Conservation (phyloP, 2,888 invertebrate species). For the Dolichopus griseipennis region DNA sequence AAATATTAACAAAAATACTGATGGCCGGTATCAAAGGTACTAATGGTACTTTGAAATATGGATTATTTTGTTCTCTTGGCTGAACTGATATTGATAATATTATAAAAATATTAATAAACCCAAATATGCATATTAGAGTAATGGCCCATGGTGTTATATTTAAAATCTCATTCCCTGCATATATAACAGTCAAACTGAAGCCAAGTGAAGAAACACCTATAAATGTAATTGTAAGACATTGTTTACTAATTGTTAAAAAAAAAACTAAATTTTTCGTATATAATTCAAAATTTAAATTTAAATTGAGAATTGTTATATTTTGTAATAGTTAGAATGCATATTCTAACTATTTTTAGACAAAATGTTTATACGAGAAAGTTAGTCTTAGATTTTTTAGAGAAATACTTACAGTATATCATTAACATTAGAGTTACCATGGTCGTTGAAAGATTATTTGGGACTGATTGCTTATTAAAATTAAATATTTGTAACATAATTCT, state of each 20-base stretch:
- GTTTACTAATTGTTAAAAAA: too few species aligned
- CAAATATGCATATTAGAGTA: conserved; percentile 26
- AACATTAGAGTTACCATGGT: conserved; percentile 34
- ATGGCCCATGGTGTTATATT: conserved; percentile 32
- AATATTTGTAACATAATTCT: conserved; percentile 31
- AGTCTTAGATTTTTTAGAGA: too few species aligned
- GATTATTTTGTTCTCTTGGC: conserved; percentile 31
- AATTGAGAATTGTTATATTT: too few species aligned
- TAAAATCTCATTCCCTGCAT: conserved; percentile 30
- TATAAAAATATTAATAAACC: conserved; percentile 26
- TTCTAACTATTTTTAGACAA: too few species aligned
- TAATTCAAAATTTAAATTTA: too few species aligned
- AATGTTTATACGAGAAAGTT: too few species aligned
- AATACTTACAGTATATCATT: conserved; percentile 34
- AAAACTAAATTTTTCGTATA: too few species aligned
- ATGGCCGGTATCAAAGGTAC: conserved; percentile 74
- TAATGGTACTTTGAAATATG: conserved; percentile 60
- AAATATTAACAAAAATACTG: conserved; percentile 75
- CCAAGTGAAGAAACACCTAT: conserved; percentile 33
- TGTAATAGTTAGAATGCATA: too few species aligned
- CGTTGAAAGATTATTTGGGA: conserved; percentile 32
- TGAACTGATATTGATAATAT: conserved; percentile 35
- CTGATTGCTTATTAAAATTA: conserved; percentile 29
- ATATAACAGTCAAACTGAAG: conserved; percentile 33
- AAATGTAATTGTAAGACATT: conserved; percentile 8